phyloP scores from a whole-genome alignment of 2,888 invertebrate species.

The Tachystola acroxantha region DNA sequence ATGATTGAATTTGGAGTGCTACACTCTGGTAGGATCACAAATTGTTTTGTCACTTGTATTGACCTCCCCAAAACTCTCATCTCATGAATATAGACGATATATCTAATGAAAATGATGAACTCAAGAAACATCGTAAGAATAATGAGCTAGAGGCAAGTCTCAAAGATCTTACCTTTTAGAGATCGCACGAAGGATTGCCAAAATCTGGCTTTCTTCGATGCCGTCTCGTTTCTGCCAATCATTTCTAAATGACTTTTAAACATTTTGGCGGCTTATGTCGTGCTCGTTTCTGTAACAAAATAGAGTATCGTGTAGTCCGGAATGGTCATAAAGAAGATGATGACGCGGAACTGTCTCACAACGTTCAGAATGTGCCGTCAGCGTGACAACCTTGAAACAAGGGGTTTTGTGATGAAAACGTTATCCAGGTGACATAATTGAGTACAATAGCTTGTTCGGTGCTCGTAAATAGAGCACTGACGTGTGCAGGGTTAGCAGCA shows the following conservation, averaged over 20 bases:
- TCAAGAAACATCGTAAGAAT: too few relatives aligned
- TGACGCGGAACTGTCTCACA: too few relatives aligned
- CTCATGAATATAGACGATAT: too few relatives aligned
- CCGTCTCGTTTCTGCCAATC: slow-evolving; percentile 95
- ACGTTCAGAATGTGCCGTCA: background rate
- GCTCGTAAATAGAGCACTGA: slow-evolving; percentile 72
- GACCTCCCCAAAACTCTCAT: too few relatives aligned
- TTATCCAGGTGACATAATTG: slow-evolving; percentile 64
- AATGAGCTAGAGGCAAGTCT: too few relatives aligned
- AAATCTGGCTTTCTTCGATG: slow-evolving; percentile 95
- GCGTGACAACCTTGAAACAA: slow-evolving; percentile 43
- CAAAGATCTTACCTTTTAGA: slow-evolving; percentile 91
- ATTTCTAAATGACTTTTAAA: slow-evolving; percentile 95
- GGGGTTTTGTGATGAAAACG: slow-evolving; percentile 32
- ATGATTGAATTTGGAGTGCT: too few relatives aligned
- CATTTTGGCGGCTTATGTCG: slow-evolving; percentile 86
- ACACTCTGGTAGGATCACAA: too few relatives aligned
- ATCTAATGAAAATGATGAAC: too few relatives aligned
- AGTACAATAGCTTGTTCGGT: slow-evolving; percentile 56
- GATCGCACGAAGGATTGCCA: slow-evolving; percentile 96
- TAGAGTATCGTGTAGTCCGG: background rate
- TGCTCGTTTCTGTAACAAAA: slow-evolving; percentile 85
- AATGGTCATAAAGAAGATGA: too few relatives aligned
- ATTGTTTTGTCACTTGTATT: too few relatives aligned
- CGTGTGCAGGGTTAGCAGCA: slow-evolving; percentile 59